Conservation (phyloP, 1,140 invertebrate species). For the Macrocentrus cingulum region DNA sequence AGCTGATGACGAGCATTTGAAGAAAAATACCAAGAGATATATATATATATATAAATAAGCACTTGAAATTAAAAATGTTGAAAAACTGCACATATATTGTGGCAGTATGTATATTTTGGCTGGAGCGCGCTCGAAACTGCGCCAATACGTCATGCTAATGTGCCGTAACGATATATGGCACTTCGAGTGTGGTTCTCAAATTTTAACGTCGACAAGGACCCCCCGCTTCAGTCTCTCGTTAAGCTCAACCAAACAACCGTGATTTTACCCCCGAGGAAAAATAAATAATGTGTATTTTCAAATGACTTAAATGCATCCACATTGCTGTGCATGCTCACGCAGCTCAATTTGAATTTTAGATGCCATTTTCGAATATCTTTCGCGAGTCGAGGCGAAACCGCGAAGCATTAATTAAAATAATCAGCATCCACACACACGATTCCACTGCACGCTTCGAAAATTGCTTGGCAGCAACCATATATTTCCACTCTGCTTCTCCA, state of each 20-base stretch:
- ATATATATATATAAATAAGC: not conserved
- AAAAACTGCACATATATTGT: too few relatives aligned
- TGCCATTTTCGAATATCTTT: slow-evolving; percentile 39
- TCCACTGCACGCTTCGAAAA: slow-evolving; percentile 44
- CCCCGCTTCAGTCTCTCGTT: slow-evolving; percentile 6
- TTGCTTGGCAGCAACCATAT: slow-evolving; percentile 42
- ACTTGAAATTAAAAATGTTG: slow-evolving; percentile 29
- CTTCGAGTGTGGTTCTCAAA: slow-evolving; percentile 31
- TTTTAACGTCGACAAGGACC: slow-evolving; percentile 17
- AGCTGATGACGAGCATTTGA: too few relatives aligned
- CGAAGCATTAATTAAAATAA: slow-evolving; percentile 49
- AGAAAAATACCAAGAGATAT: too few relatives aligned
- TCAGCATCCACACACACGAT: slow-evolving; percentile 37
- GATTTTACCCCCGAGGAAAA: too few relatives aligned
- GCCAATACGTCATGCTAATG: slow-evolving; percentile 45
- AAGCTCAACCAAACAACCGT: not conserved
- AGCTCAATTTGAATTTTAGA: not conserved
- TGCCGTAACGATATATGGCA: slow-evolving; percentile 47
- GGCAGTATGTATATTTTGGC: slow-evolving; percentile 38
- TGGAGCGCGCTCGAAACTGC: slow-evolving; percentile 33
- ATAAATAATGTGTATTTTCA: too few relatives aligned
- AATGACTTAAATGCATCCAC: too few relatives aligned
- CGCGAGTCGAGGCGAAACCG: slow-evolving; percentile 40
- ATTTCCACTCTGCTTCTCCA: not conserved
- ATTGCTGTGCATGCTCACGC: too few relatives aligned